Conservation (phyloP, 2,888 invertebrate species). For the Protophormia terraenovae region DNA sequence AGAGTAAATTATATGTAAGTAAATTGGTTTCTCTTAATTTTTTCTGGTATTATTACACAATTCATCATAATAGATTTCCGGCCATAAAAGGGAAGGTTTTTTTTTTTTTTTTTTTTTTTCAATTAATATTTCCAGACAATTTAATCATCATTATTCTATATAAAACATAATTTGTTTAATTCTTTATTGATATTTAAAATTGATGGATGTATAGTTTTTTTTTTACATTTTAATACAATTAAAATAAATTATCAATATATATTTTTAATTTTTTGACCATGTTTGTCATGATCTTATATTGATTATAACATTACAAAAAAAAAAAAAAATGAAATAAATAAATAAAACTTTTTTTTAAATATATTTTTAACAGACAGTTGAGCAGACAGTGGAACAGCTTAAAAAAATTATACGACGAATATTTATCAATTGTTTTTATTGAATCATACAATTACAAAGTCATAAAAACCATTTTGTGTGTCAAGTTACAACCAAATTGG, state of each 20-base stretch:
- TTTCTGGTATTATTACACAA: neutral
- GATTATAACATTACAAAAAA: neutral
- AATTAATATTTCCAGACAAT: neutral
- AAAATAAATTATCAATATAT: constrained; percentile 58
- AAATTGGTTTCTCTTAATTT: neutral
- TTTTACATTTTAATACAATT: constrained; percentile 25
- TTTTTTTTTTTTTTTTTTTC: neutral
- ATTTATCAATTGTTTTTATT: constrained; percentile 19
- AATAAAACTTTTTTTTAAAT: neutral
- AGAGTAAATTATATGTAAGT: neutral
- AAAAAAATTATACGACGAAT: neutral
- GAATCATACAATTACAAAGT: constrained; percentile 37
- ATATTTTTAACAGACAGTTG: constrained; percentile 8
- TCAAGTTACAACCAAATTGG: constrained; percentile 50
- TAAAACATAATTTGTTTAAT: neutral
- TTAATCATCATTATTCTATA: constrained; percentile 16
- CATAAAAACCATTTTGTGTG: constrained; percentile 43
- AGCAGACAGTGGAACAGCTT: neutral
- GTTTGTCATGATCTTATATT: constrained; percentile 36
- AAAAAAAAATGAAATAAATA: too few species aligned
- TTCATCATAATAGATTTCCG: neutral
- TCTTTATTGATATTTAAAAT: constrained; percentile 19
- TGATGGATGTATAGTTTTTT: neutral
- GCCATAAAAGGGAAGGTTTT: constrained; percentile 1
- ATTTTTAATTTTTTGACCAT: constrained; percentile 50